Base-by-base conservation (phyloP, 2,888 invertebrate genomes). In the Pantelozetes paolii region DNA sequence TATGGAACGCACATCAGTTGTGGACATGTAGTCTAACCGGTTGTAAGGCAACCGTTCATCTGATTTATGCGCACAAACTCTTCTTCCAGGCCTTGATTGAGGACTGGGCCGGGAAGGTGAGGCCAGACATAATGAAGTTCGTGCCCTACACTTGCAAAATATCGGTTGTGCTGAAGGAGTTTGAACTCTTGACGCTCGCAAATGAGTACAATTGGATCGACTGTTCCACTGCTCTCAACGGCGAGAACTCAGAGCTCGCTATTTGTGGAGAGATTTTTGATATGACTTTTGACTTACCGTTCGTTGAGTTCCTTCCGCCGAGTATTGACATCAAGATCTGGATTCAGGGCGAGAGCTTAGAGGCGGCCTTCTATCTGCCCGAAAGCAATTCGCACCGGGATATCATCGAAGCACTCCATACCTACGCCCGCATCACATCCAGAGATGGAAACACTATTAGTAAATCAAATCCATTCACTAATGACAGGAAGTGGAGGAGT, bases 131-230 rank as follows among this genome's bases (percentile, higher is more conserved):
- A 73, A 86, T 94, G 74, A 90, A 91, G 80, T 99, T 98, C 84
- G 90, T 98, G 72, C 99, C 99, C 1, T 99, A 96, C 83, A 94
- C 94, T 0, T 97, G 95, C 90, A 90, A 92, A 81, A 91, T 99
- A 80, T 91, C 90, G 76, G 85, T 98, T 76, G 85, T 92, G 11
- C 84, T 96, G 28, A 95, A 97, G 82, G 94, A 97, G 83, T 96
- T 97, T 83, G 96, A 99, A 84, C 86, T 99, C 20, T 87, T 97
- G 0, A 92, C 94, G 57, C 85, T 94, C 20, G 90, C 94, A 80
- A 99, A 98, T 84, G 94, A 98, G 82, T 92, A 92, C 83, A 99
- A 99, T 83, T 99, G 98, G 99, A 91, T 99, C 78, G 98, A 99
- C 83, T 97, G 97, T 80, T 93, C 94, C 73, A 94, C 94, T 32